These are phyloP conservation scores for Lepisosteus oculatus DNA, from an alignment of 2,113 vertebrate genomes.

Conservation along the genomic window DNA sequence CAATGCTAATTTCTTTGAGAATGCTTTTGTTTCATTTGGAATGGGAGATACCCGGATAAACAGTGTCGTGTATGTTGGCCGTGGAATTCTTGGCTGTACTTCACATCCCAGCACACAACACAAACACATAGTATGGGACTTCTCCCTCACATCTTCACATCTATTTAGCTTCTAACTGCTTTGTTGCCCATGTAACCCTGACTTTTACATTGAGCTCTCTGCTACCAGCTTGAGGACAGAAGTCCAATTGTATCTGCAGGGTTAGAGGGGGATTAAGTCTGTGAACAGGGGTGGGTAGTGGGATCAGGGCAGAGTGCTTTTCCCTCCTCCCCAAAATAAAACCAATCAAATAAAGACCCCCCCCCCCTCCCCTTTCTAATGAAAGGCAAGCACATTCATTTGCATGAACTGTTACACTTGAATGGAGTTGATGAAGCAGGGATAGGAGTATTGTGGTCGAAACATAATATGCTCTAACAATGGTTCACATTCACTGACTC, in stretches of 20 bases:
- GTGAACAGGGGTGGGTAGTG: conserved; percentile 24
- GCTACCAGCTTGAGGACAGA: conserved; percentile 15
- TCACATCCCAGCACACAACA: no score
- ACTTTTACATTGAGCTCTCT: conserved; percentile 15
- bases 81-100: no score
- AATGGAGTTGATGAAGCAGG: conserved; percentile 72
- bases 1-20: no score
- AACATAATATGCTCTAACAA: conserved; percentile 74
- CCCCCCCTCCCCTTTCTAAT: conserved; percentile 25
- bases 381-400: conserved; percentile 56
- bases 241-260: conserved; percentile 13
- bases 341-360: conserved; percentile 40
- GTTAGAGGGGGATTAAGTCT: conserved; percentile 30
- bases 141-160: no score
- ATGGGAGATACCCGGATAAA: no score
- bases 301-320: conserved; percentile 24
- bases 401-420: conserved; percentile 75
- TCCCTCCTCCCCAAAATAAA: conserved; percentile 18
- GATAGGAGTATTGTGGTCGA: conserved; percentile 69
- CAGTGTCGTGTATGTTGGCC: no score
- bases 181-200: conserved; percentile 16
- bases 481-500: conserved; percentile 58
- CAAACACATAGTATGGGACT: no score
- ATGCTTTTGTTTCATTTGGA: no score
- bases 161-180: background rate